Evolutionary conservation across 64 coral and sea anemone genomes (phyloP), one percentile per base, ranked within the genome.

Genomic region (Astreopora myriophthalma): DNA sequence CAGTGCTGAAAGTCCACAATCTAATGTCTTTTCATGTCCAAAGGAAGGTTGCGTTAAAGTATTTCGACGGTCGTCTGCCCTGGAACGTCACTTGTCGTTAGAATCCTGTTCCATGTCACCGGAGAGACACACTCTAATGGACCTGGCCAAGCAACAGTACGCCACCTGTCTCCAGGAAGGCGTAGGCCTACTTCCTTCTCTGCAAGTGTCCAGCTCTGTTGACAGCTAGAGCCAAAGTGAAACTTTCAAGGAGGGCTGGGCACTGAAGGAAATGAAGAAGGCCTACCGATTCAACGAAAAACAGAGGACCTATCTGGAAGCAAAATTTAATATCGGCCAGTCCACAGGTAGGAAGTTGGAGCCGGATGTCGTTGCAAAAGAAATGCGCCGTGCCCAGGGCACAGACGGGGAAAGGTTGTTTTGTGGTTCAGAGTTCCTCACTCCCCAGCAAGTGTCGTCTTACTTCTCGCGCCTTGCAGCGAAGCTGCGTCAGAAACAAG

Each of bases 251-350:
- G 75, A 90, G 65, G 75, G 80, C 16, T 92, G 80, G 80, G 90
- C 90, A 0, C 73, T 92, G 39, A 49, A 42, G 69, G 27, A 31
- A 85, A 33, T 25, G 2, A 85, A 71, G 24, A 92, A 72, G 42
- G 11, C 42, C 14, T 84, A 74, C 57, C 71, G 42, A 13, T 85
- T 92, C 33, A 92, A 20, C 48, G 79, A 92, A 30, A 86, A 92
- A 8, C 90, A 92, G 27, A 92, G 74, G 72, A 20, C 34, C 6
- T 92, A 92, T 80, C 69, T 92, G 3, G 36, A 8, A 6, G 48
- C 80, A 1, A 57, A 85, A 75, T 92, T 92, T 48, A 48, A 75
- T 14, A 72, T 92, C 37, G 90, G 90, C 8, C 79, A 92, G 34
- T 48, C 69, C 14, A 85, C 90, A 36, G 79, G 90, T 33, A 73